Base-by-base conservation (phyloP, 1,140 invertebrate species). In the Zaprionus ghesquierei region DNA sequence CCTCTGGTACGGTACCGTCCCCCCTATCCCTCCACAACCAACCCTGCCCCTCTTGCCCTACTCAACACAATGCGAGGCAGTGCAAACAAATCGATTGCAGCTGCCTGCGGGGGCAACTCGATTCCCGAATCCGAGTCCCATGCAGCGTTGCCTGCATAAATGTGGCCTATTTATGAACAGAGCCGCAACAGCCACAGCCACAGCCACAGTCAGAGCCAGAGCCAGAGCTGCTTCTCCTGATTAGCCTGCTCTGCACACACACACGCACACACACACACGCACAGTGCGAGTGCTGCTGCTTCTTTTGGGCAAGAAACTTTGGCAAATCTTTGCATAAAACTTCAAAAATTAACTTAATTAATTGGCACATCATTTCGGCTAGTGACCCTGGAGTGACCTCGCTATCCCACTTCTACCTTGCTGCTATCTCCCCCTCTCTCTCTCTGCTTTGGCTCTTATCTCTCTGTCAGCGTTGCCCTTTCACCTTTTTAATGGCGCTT, bases 271-370 rank as follows among this genome's bases (percentile, higher is more conserved):
- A 41, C 49, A 44, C 51, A 20, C 50, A 20, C 15, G 38, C 10
- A 13, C 13, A 38, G 35, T 38, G 13, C 13, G 5, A 33, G 31
- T 35, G 33, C 33, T 35, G 33, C 33, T 13, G 5, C 33, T 15
- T 38, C 5, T 15, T 33, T 33, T 38, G n/a, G 35, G 2, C 6
- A 10, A 38, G 55, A 65, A 49, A 73, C 41, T 46, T 44, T 71
- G n/a, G 31, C 31, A 59, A 53, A 44, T 65, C 54, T 38, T 41
- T 61, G 44, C 29, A 35, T 58, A 13, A 59, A 79, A 68, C 65
- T 77, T 77, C 6, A 31, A 53, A 54, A 66, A 72, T 78, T 74
- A 63, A 61, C 18, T 63, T 71, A 75, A 86, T 86, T 86, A 86
- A 86, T 86, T 85, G 74, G 49, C 81, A 78, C 70, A 72, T 81